Base-by-base conservation (phyloP, 2,888 invertebrate species). In the Megastigmus dorsalis region DNA sequence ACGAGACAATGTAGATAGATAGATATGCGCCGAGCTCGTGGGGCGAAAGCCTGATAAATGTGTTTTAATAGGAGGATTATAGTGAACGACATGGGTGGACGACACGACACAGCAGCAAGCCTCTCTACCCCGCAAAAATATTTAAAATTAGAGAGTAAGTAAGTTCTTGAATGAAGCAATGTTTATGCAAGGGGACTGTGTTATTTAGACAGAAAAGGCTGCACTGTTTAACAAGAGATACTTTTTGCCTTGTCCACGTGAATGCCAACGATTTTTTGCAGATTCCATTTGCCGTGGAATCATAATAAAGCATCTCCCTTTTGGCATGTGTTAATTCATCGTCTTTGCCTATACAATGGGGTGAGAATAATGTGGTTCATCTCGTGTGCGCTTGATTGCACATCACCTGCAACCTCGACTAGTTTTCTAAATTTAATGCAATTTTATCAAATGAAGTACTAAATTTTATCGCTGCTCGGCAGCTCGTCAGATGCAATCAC, bases 71-170 rank as follows among this genome's bases (percentile, higher is more conserved):
- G 28, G 28, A 45, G 41, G 18, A 59, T 33, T 50, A 41, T 23
- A 38, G 54, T n/a, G n/a, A 41, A 50, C n/a, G 59, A 50, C 13
- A 15, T 18, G 18, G 43, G n/a, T 23, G 66, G 43, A 43, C 41
- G 33, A 48, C 33, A 20, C n/a, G 30, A 33, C n/a, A 1, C 59
- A n/a, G n/a, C n/a, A n/a, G n/a, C n/a, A n/a, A n/a, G n/a, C 3
- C 26, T 5, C n/a, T 15, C 18, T 10, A n/a, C 57, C 41, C 38
- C 38, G 38, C n/a, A n/a, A n/a, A n/a, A n/a, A n/a, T 52, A 43
- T 60, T 43, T 52, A 60, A 59, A 15, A 59, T 60, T 60, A 41
- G 50, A 55, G 43, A 69, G 69, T 69, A 69, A 69, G 69, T 69
- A 69, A 60, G 68, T 10, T 41, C 20, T 57, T 20, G 26, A 38